A percentile compares a stretch with the other conserved stretches of the same genome.
These are phyloP conservation scores for Chrysolina americana DNA, from an alignment of 2,888 invertebrate species.

Conservation along the genomic window DNA sequence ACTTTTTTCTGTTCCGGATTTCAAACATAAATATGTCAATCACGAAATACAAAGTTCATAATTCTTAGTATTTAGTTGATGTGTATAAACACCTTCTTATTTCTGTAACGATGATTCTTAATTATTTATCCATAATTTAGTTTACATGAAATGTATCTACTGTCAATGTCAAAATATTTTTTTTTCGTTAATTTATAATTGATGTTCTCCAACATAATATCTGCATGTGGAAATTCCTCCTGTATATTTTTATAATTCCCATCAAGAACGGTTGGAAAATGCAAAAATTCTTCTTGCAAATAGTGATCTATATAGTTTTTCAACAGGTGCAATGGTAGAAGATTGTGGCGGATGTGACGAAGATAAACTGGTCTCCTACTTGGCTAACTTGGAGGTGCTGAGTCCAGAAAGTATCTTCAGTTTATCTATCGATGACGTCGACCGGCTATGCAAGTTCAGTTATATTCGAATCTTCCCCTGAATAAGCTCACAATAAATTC, in stretches of 20 bases:
- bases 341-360: slow-evolving; percentile 58
- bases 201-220: neutral
- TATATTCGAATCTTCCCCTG: neutral
- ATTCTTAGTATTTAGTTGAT: too few relatives aligned
- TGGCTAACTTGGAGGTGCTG: slow-evolving; percentile 71
- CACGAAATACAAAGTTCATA: too few relatives aligned
- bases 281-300: neutral
- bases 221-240: neutral
- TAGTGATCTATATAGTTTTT: neutral
- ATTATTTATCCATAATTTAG: too few relatives aligned
- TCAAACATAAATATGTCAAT: too few relatives aligned
- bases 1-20: too few relatives aligned
- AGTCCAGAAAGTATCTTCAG: slow-evolving; percentile 73
- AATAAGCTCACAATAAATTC: slow-evolving; percentile 12
- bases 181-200: neutral
- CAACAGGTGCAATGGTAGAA: neutral
- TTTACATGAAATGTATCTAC: neutral
- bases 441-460: slow-evolving; percentile 64
- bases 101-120: too few relatives aligned
- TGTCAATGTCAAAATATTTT: neutral
- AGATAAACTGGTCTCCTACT: slow-evolving; percentile 69
- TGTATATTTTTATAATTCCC: neutral
- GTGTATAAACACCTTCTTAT: too few relatives aligned
- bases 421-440: slow-evolving; percentile 66
- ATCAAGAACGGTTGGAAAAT: neutral